A percentile compares a stretch with the other conserved stretches of the same genome.
phyloP scores from a whole-genome alignment of 2,113 vertebrate genomes.

The Globicephala melas region DNA sequence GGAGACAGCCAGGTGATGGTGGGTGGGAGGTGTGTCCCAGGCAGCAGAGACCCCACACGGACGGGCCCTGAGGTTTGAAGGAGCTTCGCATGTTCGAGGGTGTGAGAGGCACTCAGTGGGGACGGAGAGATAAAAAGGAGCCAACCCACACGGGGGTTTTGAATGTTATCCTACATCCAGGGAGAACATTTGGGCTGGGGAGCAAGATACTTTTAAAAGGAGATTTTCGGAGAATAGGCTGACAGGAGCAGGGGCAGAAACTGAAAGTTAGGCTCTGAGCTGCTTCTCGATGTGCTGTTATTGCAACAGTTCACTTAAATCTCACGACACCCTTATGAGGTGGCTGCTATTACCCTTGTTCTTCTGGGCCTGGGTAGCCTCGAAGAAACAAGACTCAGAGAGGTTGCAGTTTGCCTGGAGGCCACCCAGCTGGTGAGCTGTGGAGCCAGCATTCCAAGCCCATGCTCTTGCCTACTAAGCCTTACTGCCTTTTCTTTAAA shows the following conservation, averaged over 20 bases:
- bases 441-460: neutral
- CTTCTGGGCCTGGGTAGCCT: neutral
- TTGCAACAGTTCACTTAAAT: neutral
- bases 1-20: neutral
- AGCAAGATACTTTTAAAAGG: too few relatives aligned
- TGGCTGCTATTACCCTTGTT: neutral
- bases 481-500: neutral
- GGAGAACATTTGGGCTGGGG: too few relatives aligned
- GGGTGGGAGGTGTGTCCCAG: too few relatives aligned
- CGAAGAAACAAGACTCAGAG: neutral
- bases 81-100: neutral
- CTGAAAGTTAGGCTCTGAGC: neutral
- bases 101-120: neutral
- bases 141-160: neutral
- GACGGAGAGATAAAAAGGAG: neutral
- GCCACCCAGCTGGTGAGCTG: neutral
- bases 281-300: rapidly evolving
- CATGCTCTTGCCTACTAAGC: neutral
- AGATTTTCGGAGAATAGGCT: neutral
- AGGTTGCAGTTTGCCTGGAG: neutral
- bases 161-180: neutral
- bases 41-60: neutral
- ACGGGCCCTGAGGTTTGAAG: neutral
- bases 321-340: neutral
- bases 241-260: neutral